Percentiles rank a stretch among this genome's conserved stretches.
These are phyloP conservation scores for Hermodice carunculata DNA, from an alignment of 2,888 invertebrate genomes.

Conservation along the genomic window DNA sequence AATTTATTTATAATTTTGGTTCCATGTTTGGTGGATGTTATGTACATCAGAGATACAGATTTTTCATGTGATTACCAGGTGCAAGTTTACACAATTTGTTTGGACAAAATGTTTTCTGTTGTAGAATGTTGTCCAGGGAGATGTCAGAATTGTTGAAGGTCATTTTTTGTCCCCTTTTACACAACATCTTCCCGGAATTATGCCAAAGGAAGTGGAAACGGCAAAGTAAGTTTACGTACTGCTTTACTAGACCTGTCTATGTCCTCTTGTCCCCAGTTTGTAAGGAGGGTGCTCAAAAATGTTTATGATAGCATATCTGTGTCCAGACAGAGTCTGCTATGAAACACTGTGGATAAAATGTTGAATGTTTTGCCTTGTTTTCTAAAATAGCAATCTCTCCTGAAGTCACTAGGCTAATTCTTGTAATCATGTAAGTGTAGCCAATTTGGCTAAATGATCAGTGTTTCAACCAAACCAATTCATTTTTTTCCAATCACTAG, in stretches of 20 bases:
- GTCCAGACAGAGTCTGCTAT: neutral
- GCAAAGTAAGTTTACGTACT: slow-evolving; percentile 75
- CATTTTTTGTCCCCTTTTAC: slow-evolving; percentile 89
- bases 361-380: neutral
- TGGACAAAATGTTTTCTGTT: too few relatives aligned
- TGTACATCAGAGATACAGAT: too few relatives aligned
- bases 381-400: too few relatives aligned
- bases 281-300: neutral
- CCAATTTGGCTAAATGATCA: too few relatives aligned
- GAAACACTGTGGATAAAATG: neutral
- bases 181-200: slow-evolving; percentile 85
- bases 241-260: neutral
- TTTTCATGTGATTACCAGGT: too few relatives aligned
- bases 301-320: neutral
- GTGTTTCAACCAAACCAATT: too few relatives aligned
- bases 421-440: too few relatives aligned
- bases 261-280: neutral
- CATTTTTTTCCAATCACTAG: too few relatives aligned
- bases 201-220: slow-evolving; percentile 85
- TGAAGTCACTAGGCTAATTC: too few relatives aligned
- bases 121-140: slow-evolving; percentile 78
- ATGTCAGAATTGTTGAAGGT: slow-evolving; percentile 78
- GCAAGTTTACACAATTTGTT: too few relatives aligned
- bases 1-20: too few relatives aligned
- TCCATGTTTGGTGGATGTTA: too few relatives aligned